These are phyloP conservation scores for Syndactyla subalaris DNA, from an alignment of 2,797 vertebrate species.

Conservation along the genomic window DNA sequence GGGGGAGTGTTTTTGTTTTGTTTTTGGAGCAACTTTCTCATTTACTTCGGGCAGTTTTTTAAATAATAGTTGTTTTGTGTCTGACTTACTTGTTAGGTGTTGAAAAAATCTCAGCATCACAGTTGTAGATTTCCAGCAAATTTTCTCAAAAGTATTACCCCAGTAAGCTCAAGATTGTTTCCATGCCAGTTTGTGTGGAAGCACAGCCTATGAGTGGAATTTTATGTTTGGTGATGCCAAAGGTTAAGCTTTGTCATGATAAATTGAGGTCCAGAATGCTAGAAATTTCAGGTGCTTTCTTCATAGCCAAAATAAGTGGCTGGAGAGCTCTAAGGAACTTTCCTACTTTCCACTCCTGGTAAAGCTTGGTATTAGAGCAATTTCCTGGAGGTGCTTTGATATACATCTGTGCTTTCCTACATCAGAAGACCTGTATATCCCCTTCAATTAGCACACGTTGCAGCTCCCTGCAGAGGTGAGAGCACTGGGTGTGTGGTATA, in stretches of 20 bases:
- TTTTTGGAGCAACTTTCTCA: not conserved
- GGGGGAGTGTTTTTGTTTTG: not conserved
- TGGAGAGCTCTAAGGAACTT: not conserved
- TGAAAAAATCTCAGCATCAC: not conserved
- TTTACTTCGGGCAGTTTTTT: not conserved
- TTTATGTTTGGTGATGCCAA: not conserved
- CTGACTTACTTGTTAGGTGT: fast-evolving
- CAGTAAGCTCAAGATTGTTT: not conserved
- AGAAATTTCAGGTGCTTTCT: constrained; percentile 23
- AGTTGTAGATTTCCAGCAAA: not conserved
- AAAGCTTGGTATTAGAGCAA: not conserved
- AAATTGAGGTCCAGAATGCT: not conserved
- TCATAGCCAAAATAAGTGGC: not conserved
- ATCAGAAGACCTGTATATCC: not conserved
- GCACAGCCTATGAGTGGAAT: not conserved
- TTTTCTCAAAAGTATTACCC: not conserved
- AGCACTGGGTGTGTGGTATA: constrained; percentile 7
- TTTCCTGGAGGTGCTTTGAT: constrained; percentile 31
- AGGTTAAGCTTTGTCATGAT: not conserved
- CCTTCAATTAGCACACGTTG: not conserved
- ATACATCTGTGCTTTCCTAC: constrained; percentile 10
- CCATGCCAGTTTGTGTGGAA: not conserved
- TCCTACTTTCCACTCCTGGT: not conserved
- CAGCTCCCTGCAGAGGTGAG: constrained; percentile 20
- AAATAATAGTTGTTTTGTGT: not conserved